Evolutionary conservation across 2,113 vertebrate species (phyloP).

Genomic region (Neodon shergylaensis): DNA sequence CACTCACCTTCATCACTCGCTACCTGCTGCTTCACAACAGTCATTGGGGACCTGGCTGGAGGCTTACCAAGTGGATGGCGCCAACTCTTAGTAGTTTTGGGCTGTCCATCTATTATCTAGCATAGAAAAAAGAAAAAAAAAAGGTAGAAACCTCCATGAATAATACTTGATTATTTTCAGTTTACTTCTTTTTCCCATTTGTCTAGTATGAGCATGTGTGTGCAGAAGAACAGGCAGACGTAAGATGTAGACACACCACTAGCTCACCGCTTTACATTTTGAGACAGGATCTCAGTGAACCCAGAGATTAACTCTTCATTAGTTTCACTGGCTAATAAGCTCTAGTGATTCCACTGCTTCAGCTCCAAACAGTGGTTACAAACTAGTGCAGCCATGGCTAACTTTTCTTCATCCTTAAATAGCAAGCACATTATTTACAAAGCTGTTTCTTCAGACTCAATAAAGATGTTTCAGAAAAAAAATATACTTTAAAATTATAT

Average conservation of each 20-base stretch:
- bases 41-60: conserved; percentile 92
- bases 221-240: neutral
- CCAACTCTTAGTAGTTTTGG: conserved; percentile 86
- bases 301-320: neutral
- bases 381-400: neutral
- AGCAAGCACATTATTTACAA: neutral
- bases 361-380: neutral
- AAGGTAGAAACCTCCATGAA: neutral
- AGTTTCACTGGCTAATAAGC: neutral
- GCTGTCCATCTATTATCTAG: conserved; percentile 75
- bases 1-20: conserved; percentile 92
- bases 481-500: neutral
- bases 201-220: neutral
- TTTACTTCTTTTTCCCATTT: neutral
- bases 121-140: conserved; percentile 37
- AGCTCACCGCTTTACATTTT: neutral
- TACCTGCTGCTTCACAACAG: conserved; percentile 93
- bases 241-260: neutral
- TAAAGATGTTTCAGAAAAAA: neutral
- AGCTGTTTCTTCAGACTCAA: neutral
- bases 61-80: conserved; percentile 88
- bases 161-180: neutral
- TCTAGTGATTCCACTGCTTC: neutral
- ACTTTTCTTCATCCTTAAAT: neutral
- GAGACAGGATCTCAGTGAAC: neutral